phyloP scores from a whole-genome alignment of 2,888 invertebrate genomes.

The Cylindroiulus punctatus region DNA sequence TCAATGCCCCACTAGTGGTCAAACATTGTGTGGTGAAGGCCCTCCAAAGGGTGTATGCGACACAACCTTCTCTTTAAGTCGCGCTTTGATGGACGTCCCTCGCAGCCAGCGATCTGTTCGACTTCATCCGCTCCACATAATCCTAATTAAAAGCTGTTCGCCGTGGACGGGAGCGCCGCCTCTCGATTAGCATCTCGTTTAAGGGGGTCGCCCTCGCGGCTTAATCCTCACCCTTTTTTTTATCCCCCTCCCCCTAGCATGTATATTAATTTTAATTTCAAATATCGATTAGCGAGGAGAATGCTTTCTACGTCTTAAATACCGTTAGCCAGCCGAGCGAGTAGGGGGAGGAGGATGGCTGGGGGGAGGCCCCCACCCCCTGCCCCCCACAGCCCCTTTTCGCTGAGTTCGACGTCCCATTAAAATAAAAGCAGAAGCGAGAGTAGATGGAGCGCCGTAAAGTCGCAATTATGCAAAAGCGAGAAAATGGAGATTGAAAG shows the following conservation, averaged over 20 bases:
- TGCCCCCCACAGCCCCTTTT: not conserved
- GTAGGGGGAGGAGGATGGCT: not conserved
- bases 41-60: too few species aligned
- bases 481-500: conserved; percentile 18
- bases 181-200: not conserved
- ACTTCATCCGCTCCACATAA: not conserved
- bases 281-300: conserved; percentile 1
- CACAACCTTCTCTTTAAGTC: too few species aligned
- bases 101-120: not conserved
- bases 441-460: not conserved
- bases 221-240: not conserved
- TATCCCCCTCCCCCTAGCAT: not conserved
- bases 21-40: too few species aligned
- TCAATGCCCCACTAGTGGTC: too few species aligned
- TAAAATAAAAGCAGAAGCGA: conserved; percentile 3
- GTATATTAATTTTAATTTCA: conserved; percentile 36
- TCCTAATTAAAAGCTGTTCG: not conserved
- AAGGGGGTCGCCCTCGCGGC: not conserved
- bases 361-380: not conserved
- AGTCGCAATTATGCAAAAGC: not conserved
- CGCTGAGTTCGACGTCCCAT: not conserved
- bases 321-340: not conserved
- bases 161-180: not conserved
- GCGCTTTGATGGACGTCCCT: too few species aligned
- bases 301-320: not conserved